Evolutionary conservation across 2,888 invertebrate genomes (phyloP).

Genomic region (Leptopilina syphax): DNA sequence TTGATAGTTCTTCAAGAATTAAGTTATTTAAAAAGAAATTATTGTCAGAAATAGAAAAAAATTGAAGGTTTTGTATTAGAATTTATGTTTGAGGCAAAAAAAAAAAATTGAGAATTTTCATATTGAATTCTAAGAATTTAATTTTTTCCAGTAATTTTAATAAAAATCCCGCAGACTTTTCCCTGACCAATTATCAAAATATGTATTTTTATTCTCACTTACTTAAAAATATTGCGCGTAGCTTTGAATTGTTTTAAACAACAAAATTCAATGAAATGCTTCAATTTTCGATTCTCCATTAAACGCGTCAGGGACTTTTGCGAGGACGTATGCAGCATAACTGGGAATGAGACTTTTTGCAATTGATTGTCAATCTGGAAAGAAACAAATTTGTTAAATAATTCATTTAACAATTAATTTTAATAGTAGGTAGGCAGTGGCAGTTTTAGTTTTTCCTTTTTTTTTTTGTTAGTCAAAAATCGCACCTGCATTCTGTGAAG

Average conservation of each 20-base stretch:
- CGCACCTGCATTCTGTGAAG: conserved; percentile 81
- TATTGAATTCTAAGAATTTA: no score
- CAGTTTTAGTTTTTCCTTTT: background rate
- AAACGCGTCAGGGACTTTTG: conserved; percentile 64
- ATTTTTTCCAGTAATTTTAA: no score
- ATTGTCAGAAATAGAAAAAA: no score
- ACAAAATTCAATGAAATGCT: conserved; percentile 69
- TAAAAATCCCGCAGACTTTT: no score
- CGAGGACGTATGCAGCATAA: conserved; percentile 82
- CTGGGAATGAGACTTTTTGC: conserved; percentile 84
- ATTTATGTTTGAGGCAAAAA: no score
- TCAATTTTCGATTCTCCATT: conserved; percentile 65
- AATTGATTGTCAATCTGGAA: conserved; percentile 88
- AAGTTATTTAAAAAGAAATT: no score
- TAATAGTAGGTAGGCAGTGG: background rate
- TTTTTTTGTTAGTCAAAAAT: background rate
- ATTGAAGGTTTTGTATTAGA: no score
- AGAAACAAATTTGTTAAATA: conserved; percentile 65
- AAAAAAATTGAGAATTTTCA: no score
- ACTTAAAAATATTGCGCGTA: conserved; percentile 68
- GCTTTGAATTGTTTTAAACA: conserved; percentile 68
- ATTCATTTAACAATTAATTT: background rate
- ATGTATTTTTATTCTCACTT: conserved; percentile 36
- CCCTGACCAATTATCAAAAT: no score
- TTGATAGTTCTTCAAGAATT: no score